Conservation (phyloP, 2,797 vertebrate species). For the Leptoclinus maculatus region DNA sequence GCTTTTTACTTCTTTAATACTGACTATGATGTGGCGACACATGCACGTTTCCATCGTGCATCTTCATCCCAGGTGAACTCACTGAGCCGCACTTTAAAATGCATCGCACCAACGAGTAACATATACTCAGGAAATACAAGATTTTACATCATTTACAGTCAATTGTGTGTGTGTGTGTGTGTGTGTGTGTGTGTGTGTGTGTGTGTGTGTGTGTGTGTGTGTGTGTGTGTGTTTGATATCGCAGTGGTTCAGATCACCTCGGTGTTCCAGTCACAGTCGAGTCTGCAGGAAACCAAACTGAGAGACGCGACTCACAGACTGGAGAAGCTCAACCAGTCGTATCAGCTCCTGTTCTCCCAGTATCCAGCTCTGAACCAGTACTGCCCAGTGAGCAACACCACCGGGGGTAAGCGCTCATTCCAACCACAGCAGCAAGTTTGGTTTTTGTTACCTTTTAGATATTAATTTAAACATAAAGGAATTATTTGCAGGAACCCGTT, state of each 20-base stretch:
- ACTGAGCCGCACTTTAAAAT: background rate
- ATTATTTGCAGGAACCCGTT: background rate
- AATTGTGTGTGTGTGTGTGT: too few relatives aligned
- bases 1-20: too few relatives aligned
- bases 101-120: background rate
- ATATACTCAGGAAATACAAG: background rate
- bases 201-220: too few relatives aligned
- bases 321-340: slow-evolving; percentile 54
- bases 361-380: slow-evolving; percentile 68
- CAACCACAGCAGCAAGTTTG: background rate
- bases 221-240: background rate
- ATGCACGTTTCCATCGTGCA: too few relatives aligned
- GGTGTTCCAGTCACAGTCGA: slow-evolving; percentile 47
- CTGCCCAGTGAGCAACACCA: slow-evolving; percentile 54
- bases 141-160: background rate
- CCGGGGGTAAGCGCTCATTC: slow-evolving; percentile 31
- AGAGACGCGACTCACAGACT: slow-evolving; percentile 50
- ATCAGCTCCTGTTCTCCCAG: slow-evolving; percentile 61
- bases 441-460: too few relatives aligned
- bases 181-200: too few relatives aligned
- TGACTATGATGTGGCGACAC: background rate
- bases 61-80: background rate
- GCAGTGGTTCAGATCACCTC: slow-evolving; percentile 56
- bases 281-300: slow-evolving; percentile 50
- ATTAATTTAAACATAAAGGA: background rate